These are phyloP conservation scores for Meta bourneti DNA, from an alignment of 2,888 invertebrate species.

Conservation along the genomic window DNA sequence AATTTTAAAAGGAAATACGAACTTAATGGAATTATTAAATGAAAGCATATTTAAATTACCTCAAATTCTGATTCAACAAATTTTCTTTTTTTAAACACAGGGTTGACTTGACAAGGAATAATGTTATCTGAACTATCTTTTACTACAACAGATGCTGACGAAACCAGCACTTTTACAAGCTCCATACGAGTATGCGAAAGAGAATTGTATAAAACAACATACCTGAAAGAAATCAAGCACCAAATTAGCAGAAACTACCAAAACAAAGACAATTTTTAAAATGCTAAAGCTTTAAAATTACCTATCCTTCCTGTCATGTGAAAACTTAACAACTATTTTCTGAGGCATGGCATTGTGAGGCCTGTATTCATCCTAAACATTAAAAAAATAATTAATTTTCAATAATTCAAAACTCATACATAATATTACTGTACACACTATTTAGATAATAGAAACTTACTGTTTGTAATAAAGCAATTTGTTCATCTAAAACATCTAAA, in stretches of 20 bases:
- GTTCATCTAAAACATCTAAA: constrained; percentile 64
- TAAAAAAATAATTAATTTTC: background rate
- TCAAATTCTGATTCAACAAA: constrained; percentile 87
- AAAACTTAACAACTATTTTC: constrained; percentile 78
- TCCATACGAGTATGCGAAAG: constrained; percentile 88
- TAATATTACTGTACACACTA: too few species aligned
- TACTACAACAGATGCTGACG: constrained; percentile 86
- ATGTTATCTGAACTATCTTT: constrained; percentile 71
- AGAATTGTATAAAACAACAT: constrained; percentile 90
- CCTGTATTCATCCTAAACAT: constrained; percentile 66
- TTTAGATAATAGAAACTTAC: constrained; percentile 20
- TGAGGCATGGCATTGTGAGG: constrained; percentile 76
- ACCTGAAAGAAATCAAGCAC: constrained; percentile 70
- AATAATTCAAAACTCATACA: background rate
- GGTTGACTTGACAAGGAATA: constrained; percentile 83
- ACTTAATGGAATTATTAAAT: background rate
- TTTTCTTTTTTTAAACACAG: constrained; percentile 85
- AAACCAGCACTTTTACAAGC: constrained; percentile 89
- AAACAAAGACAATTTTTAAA: background rate
- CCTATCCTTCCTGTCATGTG: constrained; percentile 60
- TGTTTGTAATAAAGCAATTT: constrained; percentile 67
- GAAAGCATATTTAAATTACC: constrained; percentile 52
- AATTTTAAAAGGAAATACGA: too few species aligned
- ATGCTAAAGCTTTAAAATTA: background rate
- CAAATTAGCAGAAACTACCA: background rate